A percentile compares a stretch with the other conserved stretches of the same genome.
Conservation (phyloP, 2,797 vertebrate species). For the Protonibea diacanthus region DNA sequence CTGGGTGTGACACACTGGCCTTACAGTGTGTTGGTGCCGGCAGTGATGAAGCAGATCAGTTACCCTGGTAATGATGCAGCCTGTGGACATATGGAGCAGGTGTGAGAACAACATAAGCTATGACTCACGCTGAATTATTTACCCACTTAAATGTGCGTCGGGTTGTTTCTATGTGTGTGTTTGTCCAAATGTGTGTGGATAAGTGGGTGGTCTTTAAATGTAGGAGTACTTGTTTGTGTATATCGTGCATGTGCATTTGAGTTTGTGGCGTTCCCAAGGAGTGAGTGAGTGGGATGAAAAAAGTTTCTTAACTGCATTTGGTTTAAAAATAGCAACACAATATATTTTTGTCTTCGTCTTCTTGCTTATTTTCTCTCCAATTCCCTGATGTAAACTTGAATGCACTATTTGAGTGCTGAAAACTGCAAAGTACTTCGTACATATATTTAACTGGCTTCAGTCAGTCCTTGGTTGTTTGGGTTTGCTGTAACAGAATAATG, state of each 20-base stretch:
- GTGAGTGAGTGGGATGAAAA: not conserved
- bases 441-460: not conserved
- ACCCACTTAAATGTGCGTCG: constrained; percentile 31
- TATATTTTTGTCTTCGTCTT: not conserved
- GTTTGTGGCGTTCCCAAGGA: not conserved
- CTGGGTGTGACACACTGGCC: constrained; percentile 58
- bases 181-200: not conserved
- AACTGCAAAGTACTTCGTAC: not conserved
- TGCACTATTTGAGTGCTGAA: not conserved
- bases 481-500: not conserved
- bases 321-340: not conserved
- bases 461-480: not conserved
- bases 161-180: constrained; percentile 6
- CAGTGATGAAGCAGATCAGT: constrained; percentile 59
- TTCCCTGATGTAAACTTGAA: not conserved
- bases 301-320: not conserved
- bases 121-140: constrained; percentile 73
- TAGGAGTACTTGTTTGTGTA: constrained; percentile 11
- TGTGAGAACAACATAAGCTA: constrained; percentile 66
- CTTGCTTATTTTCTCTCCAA: not conserved
- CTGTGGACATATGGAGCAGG: constrained; percentile 68
- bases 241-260: constrained; percentile 8
- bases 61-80: constrained; percentile 52
- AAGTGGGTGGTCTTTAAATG: constrained; percentile 4
- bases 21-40: constrained; percentile 23